phyloP scores from a whole-genome alignment of 2,797 vertebrate species.

The Melopsittacus undulatus region DNA sequence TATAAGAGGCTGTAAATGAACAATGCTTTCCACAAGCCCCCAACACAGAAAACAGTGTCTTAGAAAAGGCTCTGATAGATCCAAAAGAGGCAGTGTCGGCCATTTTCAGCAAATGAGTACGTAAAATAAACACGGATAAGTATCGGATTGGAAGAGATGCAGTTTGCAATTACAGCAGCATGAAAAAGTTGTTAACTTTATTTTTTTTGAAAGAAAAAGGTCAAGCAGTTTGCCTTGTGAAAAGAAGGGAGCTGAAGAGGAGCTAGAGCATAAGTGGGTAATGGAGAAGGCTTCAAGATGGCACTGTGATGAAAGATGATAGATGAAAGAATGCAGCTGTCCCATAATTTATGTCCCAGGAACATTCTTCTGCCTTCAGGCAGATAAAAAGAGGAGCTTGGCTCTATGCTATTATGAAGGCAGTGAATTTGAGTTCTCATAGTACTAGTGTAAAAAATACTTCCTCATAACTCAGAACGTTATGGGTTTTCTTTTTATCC shows the following conservation, averaged over 20 bases:
- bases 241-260: background rate
- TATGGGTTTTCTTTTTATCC: background rate
- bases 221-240: background rate
- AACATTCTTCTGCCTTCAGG: constrained; percentile 47
- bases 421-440: constrained; percentile 17
- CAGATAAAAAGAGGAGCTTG: constrained; percentile 21
- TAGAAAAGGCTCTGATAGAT: background rate
- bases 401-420: background rate
- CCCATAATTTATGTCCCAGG: background rate
- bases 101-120: background rate
- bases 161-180: background rate
- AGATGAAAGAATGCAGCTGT: background rate
- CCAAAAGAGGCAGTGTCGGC: background rate
- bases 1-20: background rate
- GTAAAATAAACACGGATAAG: background rate
- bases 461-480: background rate
- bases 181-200: background rate
- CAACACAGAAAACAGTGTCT: background rate
- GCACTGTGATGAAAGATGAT: background rate
- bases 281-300: background rate
- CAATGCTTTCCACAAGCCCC: accelerated
- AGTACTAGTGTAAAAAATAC: background rate
- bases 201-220: background rate
- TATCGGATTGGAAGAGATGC: background rate
- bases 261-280: background rate